phyloP scores from a whole-genome alignment of 2,797 vertebrate genomes.

The Hozukius guyotensis region DNA sequence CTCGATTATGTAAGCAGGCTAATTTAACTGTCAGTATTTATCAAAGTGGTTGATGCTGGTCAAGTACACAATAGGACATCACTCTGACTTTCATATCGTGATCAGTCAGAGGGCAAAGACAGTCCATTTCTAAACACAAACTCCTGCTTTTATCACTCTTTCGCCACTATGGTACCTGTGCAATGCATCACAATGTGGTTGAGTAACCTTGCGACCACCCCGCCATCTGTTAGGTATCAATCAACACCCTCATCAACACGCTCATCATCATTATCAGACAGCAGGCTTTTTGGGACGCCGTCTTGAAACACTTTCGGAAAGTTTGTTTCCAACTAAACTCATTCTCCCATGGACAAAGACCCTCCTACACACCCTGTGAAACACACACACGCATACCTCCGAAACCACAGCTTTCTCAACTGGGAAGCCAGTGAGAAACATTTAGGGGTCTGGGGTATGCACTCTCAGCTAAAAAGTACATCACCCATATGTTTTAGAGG shows the following conservation, averaged over 20 bases:
- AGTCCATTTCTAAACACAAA: neutral
- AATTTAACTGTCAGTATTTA: constrained; percentile 54
- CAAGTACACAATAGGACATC: constrained; percentile 32
- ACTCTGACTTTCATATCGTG: neutral
- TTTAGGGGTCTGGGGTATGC: constrained; percentile 1
- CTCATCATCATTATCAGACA: constrained; percentile 71
- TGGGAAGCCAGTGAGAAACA: constrained; percentile 35
- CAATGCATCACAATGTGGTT: constrained; percentile 15
- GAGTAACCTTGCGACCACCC: constrained; percentile 12
- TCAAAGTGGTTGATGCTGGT: constrained; percentile 36
- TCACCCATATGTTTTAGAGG: neutral
- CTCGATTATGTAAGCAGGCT: constrained; percentile 34
- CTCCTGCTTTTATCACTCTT: neutral
- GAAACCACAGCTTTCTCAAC: constrained; percentile 54
- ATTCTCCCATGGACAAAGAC: constrained; percentile 70
- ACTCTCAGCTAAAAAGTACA: neutral
- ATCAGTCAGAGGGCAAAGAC: neutral
- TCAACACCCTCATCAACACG: constrained; percentile 51
- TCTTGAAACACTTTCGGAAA: constrained; percentile 72
- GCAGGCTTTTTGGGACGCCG: constrained; percentile 45
- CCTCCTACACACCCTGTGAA: constrained; percentile 34
- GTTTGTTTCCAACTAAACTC: constrained; percentile 70
- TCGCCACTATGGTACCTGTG: constrained; percentile 20
- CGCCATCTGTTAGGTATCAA: constrained; percentile 66
- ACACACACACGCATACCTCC: constrained; percentile 35